Evolutionary conservation across 1,140 invertebrate genomes (phyloP), one percentile per base, ranked within the genome.

Genomic region (Brachionus asplanchnoidis): DNA sequence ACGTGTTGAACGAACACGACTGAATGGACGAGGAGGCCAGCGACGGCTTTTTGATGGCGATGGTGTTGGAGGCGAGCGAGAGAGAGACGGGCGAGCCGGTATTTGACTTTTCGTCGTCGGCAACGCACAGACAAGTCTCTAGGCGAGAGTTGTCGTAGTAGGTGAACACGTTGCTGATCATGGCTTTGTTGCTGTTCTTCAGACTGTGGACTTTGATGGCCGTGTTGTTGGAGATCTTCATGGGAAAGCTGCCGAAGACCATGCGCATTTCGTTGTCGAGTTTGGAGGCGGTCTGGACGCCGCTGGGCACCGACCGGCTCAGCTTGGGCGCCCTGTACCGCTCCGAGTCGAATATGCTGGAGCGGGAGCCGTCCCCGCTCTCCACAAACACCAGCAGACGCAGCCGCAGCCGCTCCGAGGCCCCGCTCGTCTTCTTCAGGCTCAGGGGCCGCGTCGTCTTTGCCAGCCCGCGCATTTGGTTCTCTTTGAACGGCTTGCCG

Each of bases 171-270:
- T 82, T 82, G 23, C 79, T 82, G 7, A 82, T 65, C 79, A 82
- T 82, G 7, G 79, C 42, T 28, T 82, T 60, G 11, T 60, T 65
- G 3, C 56, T 44, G 17, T 66, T 65, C 40, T 82, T 82, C 1
- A 82, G 11, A 46, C 53, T 68, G 26, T 82, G 79, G 8, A 82
- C 79, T 46, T 82, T 82, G 40, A 82, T 60, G 9, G 79, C 79
- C 17, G 79, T 65, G 53, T 68, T 60, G 32, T 82, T 82, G 3
- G 53, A 82, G 5, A 82, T 36, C n/a, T 60, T 82, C 79, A 82
- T 82, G 8, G 79, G 79, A 60, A 82, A 82, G 32, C 53, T 82
- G 20, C 79, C 79, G 60, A 82, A 82, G 9, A 82, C 65, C 79
- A 82, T 82, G 60, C 42, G 46, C 42, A 50, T 50, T 53, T 77